A percentile compares a stretch with the other conserved stretches of the same genome.
Evolutionary conservation across 1,140 invertebrate species (phyloP).

Genomic region (Nautilus pompilius): DNA sequence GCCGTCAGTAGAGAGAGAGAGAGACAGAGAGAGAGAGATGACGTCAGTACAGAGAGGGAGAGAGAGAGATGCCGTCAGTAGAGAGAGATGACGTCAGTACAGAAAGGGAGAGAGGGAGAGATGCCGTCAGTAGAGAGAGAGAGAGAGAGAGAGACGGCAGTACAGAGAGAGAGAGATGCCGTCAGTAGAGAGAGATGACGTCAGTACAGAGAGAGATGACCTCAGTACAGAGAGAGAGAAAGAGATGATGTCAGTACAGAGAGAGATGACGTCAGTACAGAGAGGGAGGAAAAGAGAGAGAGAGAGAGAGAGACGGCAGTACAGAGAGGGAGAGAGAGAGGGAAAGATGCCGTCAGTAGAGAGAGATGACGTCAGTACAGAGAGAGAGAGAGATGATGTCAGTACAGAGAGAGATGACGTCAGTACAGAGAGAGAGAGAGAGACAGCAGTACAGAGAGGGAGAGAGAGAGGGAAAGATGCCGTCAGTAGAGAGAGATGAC

Average conservation of each 20-base stretch:
- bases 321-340: neutral
- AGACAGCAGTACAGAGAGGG: neutral
- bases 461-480: neutral
- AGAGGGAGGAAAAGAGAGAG: neutral
- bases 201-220: neutral
- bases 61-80: neutral
- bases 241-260: neutral
- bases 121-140: neutral
- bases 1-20: neutral
- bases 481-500: neutral
- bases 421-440: neutral
- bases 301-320: neutral
- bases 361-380: neutral
- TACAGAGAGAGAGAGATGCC: neutral
- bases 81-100: neutral
- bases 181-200: neutral
- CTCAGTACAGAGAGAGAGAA: neutral
- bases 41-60: neutral
- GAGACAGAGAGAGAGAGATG: neutral
- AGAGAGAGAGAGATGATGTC: neutral
- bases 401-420: neutral
- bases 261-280: neutral
- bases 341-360: neutral
- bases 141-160: neutral
- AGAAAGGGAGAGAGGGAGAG: neutral